Evolutionary conservation across 1,140 invertebrate genomes (phyloP), one percentile per base, ranked within the genome.

Genomic region (Aphelenchoides fujianensis): DNA sequence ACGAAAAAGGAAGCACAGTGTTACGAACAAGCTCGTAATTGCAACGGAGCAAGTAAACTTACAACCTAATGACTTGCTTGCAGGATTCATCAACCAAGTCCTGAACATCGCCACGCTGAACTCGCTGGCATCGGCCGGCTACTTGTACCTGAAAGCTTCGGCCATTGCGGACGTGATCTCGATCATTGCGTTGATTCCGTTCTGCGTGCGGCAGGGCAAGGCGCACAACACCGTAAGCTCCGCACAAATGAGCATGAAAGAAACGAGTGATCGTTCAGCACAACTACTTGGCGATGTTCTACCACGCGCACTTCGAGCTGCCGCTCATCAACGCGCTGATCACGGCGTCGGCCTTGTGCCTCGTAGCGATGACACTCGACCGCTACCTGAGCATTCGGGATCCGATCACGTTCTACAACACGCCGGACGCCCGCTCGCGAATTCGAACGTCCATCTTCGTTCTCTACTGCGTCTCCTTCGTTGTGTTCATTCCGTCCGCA

Each of bases 281-380:
- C 27, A 69, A 41, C 37, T 66, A 76, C 27, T 28, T 68, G 0
- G 69, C 69, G 34, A 82, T 82, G 80, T 83, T 77, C 37, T 82
- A 76, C 66, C 80, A 82, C 70, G 79, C 81, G 19, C 80, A 82
- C 66, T 32, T 82, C 52, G 80, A 82, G 35, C 70, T 81, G 12
- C 77, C 79, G 1, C 19, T 81, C 1, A 77, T 79, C 66, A 81
- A 81, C 70, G 71, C 74, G 5, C 69, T 81, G 1, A 79, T 81
- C 9, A 78, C 77, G 30, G 80, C 78, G n/a, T 80, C 78, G 79
- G 74, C 78, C 12, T 36, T 80, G 7, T 82, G 81, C 48, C 73
- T 81, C 16, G 79, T 81, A 12, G 79, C 78, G 2, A 81, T 81
- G 79, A 82, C 79, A 16, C 62, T 82, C 0, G 79, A 81, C 41